Evolutionary conservation across 2,113 vertebrate genomes (phyloP).

Genomic region (Columba livia): DNA sequence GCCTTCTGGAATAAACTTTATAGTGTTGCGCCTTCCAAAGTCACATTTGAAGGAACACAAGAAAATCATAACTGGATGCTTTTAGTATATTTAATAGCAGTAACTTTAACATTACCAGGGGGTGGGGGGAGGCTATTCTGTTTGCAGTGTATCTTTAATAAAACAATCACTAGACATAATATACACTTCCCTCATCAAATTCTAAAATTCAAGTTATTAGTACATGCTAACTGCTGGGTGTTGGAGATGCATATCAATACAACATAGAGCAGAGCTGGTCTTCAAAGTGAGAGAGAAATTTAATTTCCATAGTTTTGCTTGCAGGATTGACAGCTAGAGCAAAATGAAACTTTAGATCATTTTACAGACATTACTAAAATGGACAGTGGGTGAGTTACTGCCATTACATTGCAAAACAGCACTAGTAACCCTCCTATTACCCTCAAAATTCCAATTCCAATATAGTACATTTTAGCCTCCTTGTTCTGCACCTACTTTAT

Average conservation of each 20-base stretch:
- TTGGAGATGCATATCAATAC: background rate
- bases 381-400: background rate
- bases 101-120: background rate
- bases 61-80: background rate
- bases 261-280: background rate
- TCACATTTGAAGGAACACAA: background rate
- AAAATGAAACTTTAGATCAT: background rate
- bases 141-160: background rate
- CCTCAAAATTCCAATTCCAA: background rate
- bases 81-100: background rate
- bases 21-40: slow-evolving; percentile 25
- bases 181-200: background rate
- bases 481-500: background rate
- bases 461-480: background rate
- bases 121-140: too few species aligned
- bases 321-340: background rate
- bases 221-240: background rate
- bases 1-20: slow-evolving; percentile 45
- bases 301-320: background rate
- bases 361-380: background rate
- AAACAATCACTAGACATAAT: background rate
- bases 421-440: background rate
- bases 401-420: background rate
- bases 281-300: background rate
- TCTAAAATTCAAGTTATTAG: background rate